These are phyloP conservation scores for Heliconius hortense DNA, from an alignment of 2,888 invertebrate species.

Conservation along the genomic window DNA sequence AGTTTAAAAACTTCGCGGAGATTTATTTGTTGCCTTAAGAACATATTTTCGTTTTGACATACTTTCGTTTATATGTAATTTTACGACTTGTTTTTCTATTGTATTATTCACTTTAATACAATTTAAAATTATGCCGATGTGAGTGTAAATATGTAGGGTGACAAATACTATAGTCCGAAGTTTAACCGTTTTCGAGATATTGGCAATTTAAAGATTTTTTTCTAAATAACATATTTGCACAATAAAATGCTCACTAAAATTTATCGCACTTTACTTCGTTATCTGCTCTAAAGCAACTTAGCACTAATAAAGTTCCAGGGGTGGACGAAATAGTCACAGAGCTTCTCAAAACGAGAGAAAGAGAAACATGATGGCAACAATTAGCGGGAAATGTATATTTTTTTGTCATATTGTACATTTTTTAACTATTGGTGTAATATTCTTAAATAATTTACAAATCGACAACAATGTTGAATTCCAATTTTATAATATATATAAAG, in stretches of 20 bases:
- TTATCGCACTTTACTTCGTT: too few species aligned
- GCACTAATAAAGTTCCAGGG: too few species aligned
- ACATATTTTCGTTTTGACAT: conserved; percentile 29
- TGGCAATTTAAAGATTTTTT: too few species aligned
- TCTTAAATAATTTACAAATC: neutral
- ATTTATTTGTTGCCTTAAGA: conserved; percentile 33
- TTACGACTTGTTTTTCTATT: conserved; percentile 46
- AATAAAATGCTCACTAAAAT: too few species aligned
- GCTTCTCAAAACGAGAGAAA: too few species aligned
- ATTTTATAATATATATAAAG: neutral
- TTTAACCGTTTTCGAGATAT: neutral
- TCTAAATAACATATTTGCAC: too few species aligned
- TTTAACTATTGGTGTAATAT: neutral
- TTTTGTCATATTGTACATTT: too few species aligned
- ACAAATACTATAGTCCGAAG: neutral
- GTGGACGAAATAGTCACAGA: too few species aligned
- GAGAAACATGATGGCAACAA: too few species aligned
- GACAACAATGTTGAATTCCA: neutral
- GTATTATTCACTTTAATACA: neutral
- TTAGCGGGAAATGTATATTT: too few species aligned
- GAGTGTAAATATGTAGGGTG: neutral
- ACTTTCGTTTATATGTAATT: conserved; percentile 56
- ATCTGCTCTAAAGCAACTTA: too few species aligned
- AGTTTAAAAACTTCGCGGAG: conserved; percentile 55
- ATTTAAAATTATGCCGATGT: neutral